Base-by-base conservation (phyloP, 2,113 vertebrate genomes). In the Equus przewalskii region DNA sequence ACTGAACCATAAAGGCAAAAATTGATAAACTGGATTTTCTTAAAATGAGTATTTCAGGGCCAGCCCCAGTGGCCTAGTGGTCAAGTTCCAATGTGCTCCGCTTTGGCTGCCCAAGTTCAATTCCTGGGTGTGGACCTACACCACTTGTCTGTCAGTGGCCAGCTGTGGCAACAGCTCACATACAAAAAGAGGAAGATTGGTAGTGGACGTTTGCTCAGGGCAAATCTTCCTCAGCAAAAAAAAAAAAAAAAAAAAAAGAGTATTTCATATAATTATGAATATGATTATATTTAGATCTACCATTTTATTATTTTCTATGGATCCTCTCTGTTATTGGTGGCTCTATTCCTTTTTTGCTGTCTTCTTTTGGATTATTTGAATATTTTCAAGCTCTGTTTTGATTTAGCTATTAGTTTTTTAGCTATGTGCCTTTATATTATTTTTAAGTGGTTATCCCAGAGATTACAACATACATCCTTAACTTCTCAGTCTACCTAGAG, bases 301-400 rank as follows among this genome's bases (percentile, higher is more conserved):
- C n/a, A 36, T 97, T 92, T 60, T 79, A 69, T 65, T 89, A 51
- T 84, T 90, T 92, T 89, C 19, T 56, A 7, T 51, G 21, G 30
- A 28, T 69, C 9, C 26, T 81, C 18, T 92, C 16, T 85, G 72
- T 67, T 92, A 60, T 67, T 62, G 65, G 22, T 44, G 16, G 21
- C 54, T 73, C 16, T 81, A 18, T 85, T 84, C 7, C 19, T 12
- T 89, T 62, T 95, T 95, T 83, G 36, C 36, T 60, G 51, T 8
- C 30, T 88, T 84, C 18, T 97, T 91, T 84, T 70, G 46, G 54
- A 36, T 96, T 90, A 95, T 75, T 80, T 94, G 33, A 90, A 69
- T 95, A 95, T 92, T 97, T 94, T 81, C 22, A 96, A 96, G 76
- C 1, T 89, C 28, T 6, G 67, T 79, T 95, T 94, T 65, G 54